Evolutionary conservation across 2,113 vertebrate species (phyloP), one percentile per base, ranked within the genome.

Genomic region (Galemys pyrenaicus): DNA sequence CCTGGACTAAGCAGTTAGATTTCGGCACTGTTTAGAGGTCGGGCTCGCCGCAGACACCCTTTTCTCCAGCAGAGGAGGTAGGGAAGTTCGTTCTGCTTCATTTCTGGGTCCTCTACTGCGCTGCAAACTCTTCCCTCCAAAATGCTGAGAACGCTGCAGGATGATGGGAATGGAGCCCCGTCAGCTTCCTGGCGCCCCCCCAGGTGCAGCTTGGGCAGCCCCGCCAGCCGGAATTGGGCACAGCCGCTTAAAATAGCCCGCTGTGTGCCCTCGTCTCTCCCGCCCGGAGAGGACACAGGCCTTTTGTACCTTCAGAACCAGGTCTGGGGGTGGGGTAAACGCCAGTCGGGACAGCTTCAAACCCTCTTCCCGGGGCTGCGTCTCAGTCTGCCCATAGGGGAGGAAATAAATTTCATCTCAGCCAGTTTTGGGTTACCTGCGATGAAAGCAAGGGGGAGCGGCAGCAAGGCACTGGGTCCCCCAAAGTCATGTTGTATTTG

Each of bases 181-280:
- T 26, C 35, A 9, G 80, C 91, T 87, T 91, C 83, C 89, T 90
- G 93, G 89, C 73, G 74, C 58, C 32, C 75, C 80, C 81, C 80
- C 62, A 67, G 44, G 41, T 67, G 62, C 39, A 68, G 54, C 74
- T 75, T n/a, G 95, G 96, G 26, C 68, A 82, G 77, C 89, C 37
- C 89, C 84, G 35, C 67, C 84, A 82, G 85, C 78, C 83, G 58
- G 88, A 60, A 79, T 64, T 88, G 70, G 87, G 64, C 79, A 65
- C 85, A 32, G 79, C 87, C 73, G 81, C 90, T 95, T 86, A 84
- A 94, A 96, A 89, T 94, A 96, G 81, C 87, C 89, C 92, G 16
- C 26, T 90, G 75, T 81, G 89, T 51, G 78, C 68, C 65, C 73
- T 85, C 28, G 37, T 28, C 89, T 65, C 84, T 90, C 65, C 89